Percentiles rank a stretch among this genome's conserved stretches.
These are phyloP conservation scores for Hydractinia symbiolongicarpus DNA, from an alignment of 30 jellyfish, hydroid and myxozoan species.

Conservation along the genomic window DNA sequence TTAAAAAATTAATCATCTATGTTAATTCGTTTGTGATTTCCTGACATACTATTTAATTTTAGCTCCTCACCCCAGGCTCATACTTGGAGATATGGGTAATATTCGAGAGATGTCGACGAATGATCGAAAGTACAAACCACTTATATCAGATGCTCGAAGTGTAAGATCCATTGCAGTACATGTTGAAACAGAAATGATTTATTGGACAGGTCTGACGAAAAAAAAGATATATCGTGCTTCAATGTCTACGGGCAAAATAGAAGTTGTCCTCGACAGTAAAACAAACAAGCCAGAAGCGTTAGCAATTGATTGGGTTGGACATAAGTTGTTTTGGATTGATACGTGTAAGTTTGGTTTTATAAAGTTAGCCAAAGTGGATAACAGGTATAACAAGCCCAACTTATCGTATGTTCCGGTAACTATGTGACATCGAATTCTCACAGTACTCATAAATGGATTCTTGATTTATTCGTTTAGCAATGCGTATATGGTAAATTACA, in stretches of 20 bases:
- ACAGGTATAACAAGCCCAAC: too few species aligned
- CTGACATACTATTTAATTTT: not conserved
- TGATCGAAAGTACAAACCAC: slow-evolving; percentile 60
- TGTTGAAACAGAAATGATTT: slow-evolving; percentile 36
- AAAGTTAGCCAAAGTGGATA: too few species aligned
- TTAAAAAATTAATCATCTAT: too few species aligned
- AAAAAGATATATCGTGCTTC: slow-evolving; percentile 46
- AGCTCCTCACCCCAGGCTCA: slow-evolving; percentile 66
- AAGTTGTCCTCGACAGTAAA: slow-evolving; percentile 29
- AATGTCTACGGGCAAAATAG: slow-evolving; percentile 38
- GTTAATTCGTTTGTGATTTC: too few species aligned
- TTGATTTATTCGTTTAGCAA: too few species aligned
- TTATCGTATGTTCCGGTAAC: too few species aligned
- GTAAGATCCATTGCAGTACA: slow-evolving; percentile 68
- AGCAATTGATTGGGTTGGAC: slow-evolving; percentile 89
- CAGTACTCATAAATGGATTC: too few species aligned
- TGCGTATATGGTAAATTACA: too few species aligned
- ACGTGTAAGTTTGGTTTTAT: not conserved
- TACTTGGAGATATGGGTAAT: slow-evolving; percentile 62
- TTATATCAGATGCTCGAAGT: slow-evolving; percentile 39
- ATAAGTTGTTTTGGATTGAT: slow-evolving; percentile 71
- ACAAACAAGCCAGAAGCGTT: slow-evolving; percentile 67
- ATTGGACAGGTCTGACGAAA: slow-evolving; percentile 65
- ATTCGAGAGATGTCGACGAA: slow-evolving; percentile 62
- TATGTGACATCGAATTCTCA: too few species aligned